phyloP scores from a whole-genome alignment of 2,797 vertebrate genomes.

The Hyperoplus immaculatus region DNA sequence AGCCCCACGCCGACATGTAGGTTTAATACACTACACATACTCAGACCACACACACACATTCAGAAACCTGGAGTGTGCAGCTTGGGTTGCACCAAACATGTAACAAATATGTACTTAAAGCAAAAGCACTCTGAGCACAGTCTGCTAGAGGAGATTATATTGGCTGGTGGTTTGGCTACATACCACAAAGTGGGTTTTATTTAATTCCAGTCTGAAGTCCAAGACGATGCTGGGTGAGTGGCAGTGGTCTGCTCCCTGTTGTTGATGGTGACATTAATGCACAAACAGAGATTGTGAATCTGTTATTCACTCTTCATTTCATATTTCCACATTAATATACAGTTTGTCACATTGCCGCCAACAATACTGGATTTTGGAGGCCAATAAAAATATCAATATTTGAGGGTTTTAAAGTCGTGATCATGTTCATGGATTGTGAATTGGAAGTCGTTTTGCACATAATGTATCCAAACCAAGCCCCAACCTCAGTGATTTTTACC shows the following conservation, averaged over 20 bases:
- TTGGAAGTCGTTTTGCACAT: background rate
- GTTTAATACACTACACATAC: conserved; percentile 52
- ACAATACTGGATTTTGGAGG: too few species aligned
- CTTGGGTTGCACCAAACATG: background rate
- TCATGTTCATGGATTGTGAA: background rate
- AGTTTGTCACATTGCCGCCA: background rate
- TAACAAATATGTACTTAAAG: too few species aligned
- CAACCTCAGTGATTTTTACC: too few species aligned
- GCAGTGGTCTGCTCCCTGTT: conserved; percentile 7
- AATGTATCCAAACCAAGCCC: background rate
- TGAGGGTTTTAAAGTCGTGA: background rate
- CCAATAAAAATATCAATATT: background rate
- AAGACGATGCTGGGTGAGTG: conserved; percentile 21
- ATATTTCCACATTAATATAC: background rate
- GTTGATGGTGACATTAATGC: conserved; percentile 1
- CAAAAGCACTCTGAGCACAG: background rate
- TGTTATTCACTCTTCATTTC: background rate
- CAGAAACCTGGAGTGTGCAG: background rate
- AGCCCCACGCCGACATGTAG: conserved; percentile 86
- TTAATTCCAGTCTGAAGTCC: conserved; percentile 40
- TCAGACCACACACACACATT: conserved; percentile 24
- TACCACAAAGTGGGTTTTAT: conserved; percentile 47
- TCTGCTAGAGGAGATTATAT: background rate
- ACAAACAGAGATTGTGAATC: conserved; percentile 25
- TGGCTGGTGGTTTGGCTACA: background rate